phyloP scores from a whole-genome alignment of 2,888 invertebrate genomes.

The Hoplodrina ambigua region DNA sequence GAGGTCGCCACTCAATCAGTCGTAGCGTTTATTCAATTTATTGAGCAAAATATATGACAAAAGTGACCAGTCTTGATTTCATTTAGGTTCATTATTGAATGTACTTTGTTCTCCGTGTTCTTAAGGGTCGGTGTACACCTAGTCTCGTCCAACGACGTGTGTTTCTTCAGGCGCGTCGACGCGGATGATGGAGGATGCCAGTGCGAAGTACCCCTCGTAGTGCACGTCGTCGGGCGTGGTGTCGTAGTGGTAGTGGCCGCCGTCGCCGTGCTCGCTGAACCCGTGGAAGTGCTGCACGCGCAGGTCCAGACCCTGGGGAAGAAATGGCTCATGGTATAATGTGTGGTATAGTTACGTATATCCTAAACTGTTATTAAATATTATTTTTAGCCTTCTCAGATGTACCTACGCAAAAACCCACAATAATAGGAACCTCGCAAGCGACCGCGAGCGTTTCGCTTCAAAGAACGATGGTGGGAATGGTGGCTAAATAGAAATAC shows the following conservation, averaged over 20 bases:
- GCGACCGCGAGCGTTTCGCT: too few relatives aligned
- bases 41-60: slow-evolving; percentile 29
- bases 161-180: slow-evolving; percentile 93
- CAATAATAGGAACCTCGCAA: too few relatives aligned
- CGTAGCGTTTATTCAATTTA: slow-evolving; percentile 1
- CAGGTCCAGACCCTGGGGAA: slow-evolving; percentile 94
- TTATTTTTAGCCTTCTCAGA: too few relatives aligned
- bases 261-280: slow-evolving; percentile 95
- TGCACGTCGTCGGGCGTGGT: slow-evolving; percentile 96
- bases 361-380: too few relatives aligned
- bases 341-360: too few relatives aligned
- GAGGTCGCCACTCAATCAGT: slow-evolving; percentile 28
- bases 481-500: slow-evolving; percentile 27
- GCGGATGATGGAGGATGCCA: slow-evolving; percentile 93
- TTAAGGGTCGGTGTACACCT: slow-evolving; percentile 63
- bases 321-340: not conserved
- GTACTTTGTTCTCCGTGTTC: not conserved
- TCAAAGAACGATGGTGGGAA: not conserved
- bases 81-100: slow-evolving; percentile 1
- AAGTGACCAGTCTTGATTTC: slow-evolving; percentile 3
- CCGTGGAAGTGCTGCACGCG: slow-evolving; percentile 99
- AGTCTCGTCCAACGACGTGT: slow-evolving; percentile 94
- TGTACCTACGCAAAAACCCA: too few relatives aligned
- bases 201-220: slow-evolving; percentile 97
- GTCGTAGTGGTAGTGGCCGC: slow-evolving; percentile 99